Percentiles rank a stretch among this genome's conserved stretches.
phyloP scores from a whole-genome alignment of 2,888 invertebrate species.

The Torymus aiolomorphi region DNA sequence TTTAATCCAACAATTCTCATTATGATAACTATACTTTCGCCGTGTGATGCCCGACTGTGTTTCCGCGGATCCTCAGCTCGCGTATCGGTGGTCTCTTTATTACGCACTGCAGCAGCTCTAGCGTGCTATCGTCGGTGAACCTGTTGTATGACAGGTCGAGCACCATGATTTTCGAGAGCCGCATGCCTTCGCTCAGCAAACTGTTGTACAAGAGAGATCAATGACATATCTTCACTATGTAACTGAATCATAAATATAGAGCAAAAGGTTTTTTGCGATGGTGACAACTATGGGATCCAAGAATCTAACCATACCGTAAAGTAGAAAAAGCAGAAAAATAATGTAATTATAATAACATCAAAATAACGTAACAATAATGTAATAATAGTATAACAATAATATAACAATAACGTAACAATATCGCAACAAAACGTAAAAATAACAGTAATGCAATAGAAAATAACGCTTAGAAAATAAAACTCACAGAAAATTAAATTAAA shows the following conservation, averaged over 20 bases:
- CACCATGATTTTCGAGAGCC: constrained; percentile 78
- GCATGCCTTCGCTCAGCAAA: constrained; percentile 78
- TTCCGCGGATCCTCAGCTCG: constrained; percentile 75
- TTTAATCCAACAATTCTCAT: background rate
- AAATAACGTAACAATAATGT: too few species aligned
- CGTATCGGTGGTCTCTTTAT: constrained; percentile 77
- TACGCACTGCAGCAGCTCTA: constrained; percentile 78
- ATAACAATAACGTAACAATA: too few species aligned
- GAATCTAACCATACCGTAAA: background rate
- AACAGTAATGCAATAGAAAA: too few species aligned
- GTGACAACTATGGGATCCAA: background rate
- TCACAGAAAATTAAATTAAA: too few species aligned
- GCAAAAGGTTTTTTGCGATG: background rate
- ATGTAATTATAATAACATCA: too few species aligned
- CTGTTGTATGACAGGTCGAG: constrained; percentile 79
- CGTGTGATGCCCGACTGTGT: constrained; percentile 69
- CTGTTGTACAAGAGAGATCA: constrained; percentile 63
- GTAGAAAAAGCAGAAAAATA: too few species aligned
- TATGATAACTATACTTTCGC: constrained; percentile 66
- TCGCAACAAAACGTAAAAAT: too few species aligned
- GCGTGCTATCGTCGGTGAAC: constrained; percentile 77
- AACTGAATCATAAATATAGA: too few species aligned
- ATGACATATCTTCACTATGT: background rate
- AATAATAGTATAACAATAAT: too few species aligned
- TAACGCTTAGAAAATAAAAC: too few species aligned